Conservation (phyloP, 2,888 invertebrate genomes). For the Gisinianus flammeolus region DNA sequence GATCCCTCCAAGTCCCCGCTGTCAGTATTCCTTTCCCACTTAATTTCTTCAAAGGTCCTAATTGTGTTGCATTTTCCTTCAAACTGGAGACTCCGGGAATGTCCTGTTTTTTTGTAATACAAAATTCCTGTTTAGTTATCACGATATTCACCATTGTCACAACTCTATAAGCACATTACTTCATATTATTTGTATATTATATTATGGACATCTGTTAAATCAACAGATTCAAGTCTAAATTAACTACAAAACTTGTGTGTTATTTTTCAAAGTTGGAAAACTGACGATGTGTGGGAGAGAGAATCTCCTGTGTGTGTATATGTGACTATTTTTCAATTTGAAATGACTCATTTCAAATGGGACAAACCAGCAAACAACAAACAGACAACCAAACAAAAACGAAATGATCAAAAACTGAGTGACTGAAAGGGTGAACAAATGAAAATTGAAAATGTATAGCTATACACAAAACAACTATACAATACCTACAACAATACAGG, state of each 20-base stretch:
- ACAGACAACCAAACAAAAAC: no score
- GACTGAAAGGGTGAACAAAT: not conserved
- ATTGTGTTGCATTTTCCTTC: conserved; percentile 5
- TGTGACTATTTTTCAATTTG: no score
- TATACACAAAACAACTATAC: not conserved
- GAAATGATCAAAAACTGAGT: not conserved
- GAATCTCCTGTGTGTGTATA: no score
- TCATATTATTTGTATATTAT: not conserved
- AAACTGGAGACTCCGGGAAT: not conserved
- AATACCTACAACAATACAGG: not conserved
- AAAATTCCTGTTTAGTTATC: conserved; percentile 8
- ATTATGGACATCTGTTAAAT: no score
- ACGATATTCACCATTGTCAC: not conserved
- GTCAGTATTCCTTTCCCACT: conserved; percentile 55
- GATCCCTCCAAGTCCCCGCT: conserved; percentile 54
- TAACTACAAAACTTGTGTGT: no score
- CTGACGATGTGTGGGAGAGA: no score
- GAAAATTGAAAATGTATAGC: not conserved
- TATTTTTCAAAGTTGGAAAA: no score
- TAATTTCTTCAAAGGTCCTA: conserved; percentile 52
- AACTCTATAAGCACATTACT: not conserved
- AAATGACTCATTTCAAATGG: no score
- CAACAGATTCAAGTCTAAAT: no score
- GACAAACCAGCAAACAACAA: no score
- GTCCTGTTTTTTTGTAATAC: conserved; percentile 17